Percentiles rank a stretch among this genome's conserved stretches.
Evolutionary conservation across 2,797 vertebrate species (phyloP).

Genomic region (Pipistrellus pipistrellus): DNA sequence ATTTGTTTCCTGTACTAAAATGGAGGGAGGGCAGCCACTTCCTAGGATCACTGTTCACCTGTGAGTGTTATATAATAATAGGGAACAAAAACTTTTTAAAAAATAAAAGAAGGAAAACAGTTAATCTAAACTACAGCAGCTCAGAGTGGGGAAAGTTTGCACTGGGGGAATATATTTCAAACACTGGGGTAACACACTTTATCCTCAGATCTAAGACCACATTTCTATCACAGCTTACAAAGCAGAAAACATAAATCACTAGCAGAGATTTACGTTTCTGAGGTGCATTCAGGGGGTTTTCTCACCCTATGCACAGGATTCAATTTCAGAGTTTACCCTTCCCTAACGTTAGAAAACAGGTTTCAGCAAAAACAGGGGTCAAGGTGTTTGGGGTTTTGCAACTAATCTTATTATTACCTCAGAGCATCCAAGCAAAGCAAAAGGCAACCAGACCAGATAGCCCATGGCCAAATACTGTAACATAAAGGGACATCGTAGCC

Average conservation of each 20-base stretch:
- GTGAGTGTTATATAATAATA: background rate
- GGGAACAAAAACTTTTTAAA: slow-evolving; percentile 54
- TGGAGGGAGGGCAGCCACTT: background rate
- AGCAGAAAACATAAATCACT: slow-evolving; percentile 51
- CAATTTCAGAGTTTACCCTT: slow-evolving; percentile 78
- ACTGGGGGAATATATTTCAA: slow-evolving; percentile 56
- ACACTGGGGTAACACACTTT: slow-evolving; percentile 71
- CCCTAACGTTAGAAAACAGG: slow-evolving; percentile 67
- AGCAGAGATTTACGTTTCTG: slow-evolving; percentile 45
- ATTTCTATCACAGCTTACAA: slow-evolving; percentile 75
- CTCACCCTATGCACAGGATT: slow-evolving; percentile 26
- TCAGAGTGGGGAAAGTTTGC: slow-evolving; percentile 63
- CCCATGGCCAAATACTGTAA: slow-evolving; percentile 76
- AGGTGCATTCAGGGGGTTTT: slow-evolving; percentile 53
- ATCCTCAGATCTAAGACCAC: slow-evolving; percentile 47
- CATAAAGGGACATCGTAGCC: slow-evolving; percentile 77
- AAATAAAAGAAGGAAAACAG: slow-evolving; percentile 50
- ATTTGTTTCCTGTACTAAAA: background rate
- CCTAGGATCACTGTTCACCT: background rate
- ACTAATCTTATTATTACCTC: slow-evolving; percentile 81
- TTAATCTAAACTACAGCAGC: slow-evolving; percentile 71
- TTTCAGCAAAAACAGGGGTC: slow-evolving; percentile 69
- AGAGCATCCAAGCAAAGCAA: slow-evolving; percentile 57
- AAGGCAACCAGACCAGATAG: slow-evolving; percentile 1
- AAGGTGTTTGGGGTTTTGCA: slow-evolving; percentile 66